These are phyloP conservation scores for Furcula furcula DNA, from an alignment of 2,888 invertebrate species.

Conservation along the genomic window DNA sequence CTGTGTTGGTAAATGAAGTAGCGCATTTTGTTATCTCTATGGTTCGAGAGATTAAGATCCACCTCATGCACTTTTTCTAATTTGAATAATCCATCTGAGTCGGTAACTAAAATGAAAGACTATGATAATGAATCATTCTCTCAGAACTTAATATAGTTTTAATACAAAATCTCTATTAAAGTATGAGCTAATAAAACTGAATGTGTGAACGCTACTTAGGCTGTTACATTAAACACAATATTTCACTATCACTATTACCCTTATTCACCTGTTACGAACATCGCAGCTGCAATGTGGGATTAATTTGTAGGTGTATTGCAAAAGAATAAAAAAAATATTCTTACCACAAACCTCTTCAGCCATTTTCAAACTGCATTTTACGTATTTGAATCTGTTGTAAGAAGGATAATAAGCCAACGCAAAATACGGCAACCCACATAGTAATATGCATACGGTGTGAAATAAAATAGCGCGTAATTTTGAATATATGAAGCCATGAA, in stretches of 20 bases:
- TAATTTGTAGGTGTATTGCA: too few species aligned
- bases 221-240: too few species aligned
- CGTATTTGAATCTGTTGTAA: conserved; percentile 76
- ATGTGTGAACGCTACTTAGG: too few species aligned
- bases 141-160: too few species aligned
- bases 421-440: conserved; percentile 82
- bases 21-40: conserved; percentile 66
- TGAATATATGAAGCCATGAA: conserved; percentile 77
- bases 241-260: too few species aligned
- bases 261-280: too few species aligned
- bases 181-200: too few species aligned
- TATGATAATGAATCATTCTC: too few species aligned
- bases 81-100: conserved; percentile 66
- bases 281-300: too few species aligned
- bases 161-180: too few species aligned
- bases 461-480: conserved; percentile 67
- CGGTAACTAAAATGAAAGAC: conserved; percentile 62
- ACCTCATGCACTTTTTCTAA: conserved; percentile 66
- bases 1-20: conserved; percentile 81
- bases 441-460: conserved; percentile 70
- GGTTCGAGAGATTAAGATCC: conserved; percentile 66
- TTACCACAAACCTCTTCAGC: conserved; percentile 82
- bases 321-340: conserved; percentile 35
- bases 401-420: conserved; percentile 80
- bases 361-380: conserved; percentile 77